Conservation (phyloP, 2,888 invertebrate species). For the Lepidochrysops patricia region DNA sequence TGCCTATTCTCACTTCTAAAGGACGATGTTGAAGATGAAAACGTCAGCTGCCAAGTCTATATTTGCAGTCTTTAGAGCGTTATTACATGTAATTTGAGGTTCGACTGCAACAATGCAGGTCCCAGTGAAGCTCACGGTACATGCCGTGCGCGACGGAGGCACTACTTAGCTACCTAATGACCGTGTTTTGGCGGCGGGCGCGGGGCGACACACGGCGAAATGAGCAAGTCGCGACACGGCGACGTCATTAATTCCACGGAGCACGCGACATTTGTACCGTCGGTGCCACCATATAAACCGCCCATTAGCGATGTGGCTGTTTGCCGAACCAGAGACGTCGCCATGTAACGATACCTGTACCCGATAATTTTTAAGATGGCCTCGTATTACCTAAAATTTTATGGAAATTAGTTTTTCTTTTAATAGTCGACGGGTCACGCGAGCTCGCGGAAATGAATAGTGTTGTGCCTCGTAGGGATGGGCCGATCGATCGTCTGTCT, state of each 20-base stretch:
- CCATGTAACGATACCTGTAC: slow-evolving; percentile 27
- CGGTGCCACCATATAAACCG: slow-evolving; percentile 19
- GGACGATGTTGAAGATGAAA: neutral
- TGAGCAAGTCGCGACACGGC: slow-evolving; percentile 62
- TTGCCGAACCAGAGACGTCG: slow-evolving; percentile 21
- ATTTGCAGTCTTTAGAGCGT: neutral
- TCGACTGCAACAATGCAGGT: slow-evolving; percentile 48
- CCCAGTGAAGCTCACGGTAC: slow-evolving; percentile 49
- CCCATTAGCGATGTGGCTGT: neutral
- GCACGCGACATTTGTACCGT: slow-evolving; percentile 69
- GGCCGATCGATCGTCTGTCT: slow-evolving; percentile 56
- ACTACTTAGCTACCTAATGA: slow-evolving; percentile 67
- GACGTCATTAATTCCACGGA: slow-evolving; percentile 64
- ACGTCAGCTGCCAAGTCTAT: no score
- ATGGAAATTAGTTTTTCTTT: slow-evolving; percentile 70
- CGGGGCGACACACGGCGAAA: slow-evolving; percentile 49
- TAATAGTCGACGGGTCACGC: slow-evolving; percentile 63
- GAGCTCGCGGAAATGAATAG: slow-evolving; percentile 43
- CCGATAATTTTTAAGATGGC: slow-evolving; percentile 52
- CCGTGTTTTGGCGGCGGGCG: slow-evolving; percentile 56
- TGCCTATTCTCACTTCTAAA: no score
- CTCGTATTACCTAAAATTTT: slow-evolving; percentile 49
- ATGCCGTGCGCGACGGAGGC: slow-evolving; percentile 54
- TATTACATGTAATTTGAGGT: slow-evolving; percentile 23
- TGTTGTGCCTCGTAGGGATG: slow-evolving; percentile 26